Evolutionary conservation across 1,140 invertebrate species (phyloP).

Genomic region (Euschistus heros): DNA sequence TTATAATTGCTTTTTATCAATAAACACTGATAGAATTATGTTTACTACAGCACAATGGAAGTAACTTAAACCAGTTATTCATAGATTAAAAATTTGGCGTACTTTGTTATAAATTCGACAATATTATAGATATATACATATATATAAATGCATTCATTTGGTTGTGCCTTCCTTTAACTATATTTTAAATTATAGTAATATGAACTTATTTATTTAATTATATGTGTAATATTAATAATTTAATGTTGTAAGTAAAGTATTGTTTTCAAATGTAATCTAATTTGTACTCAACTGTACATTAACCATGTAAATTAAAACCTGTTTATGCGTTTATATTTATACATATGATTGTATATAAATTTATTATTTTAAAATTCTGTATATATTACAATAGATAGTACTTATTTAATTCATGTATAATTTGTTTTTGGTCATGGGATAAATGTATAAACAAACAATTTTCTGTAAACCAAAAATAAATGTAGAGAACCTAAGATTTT

Average conservation of each 20-base stretch:
- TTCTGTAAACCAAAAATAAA: constrained; percentile 16
- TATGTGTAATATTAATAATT: neutral
- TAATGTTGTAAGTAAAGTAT: constrained; percentile 5
- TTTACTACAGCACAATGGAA: too few species aligned
- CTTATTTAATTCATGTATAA: constrained; percentile 10
- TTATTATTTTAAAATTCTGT: constrained; percentile 7
- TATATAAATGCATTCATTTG: too few species aligned
- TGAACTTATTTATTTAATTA: neutral
- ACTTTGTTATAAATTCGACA: too few species aligned
- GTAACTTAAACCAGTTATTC: too few species aligned
- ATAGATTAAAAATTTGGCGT: too few species aligned
- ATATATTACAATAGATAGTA: constrained; percentile 11
- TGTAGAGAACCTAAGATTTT: neutral
- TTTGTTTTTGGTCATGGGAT: constrained; percentile 15
- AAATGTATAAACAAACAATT: constrained; percentile 2
- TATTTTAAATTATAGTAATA: neutral
- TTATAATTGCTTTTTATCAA: too few species aligned
- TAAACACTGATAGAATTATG: too few species aligned
- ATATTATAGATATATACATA: too few species aligned
- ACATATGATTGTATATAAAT: constrained; percentile 9
- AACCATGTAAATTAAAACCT: constrained; percentile 19
- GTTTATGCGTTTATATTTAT: neutral
- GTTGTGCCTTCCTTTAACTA: too few species aligned
- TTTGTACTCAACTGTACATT: constrained; percentile 17
- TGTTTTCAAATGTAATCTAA: neutral